These are phyloP conservation scores for Gallirallus australis DNA, from an alignment of 2,797 vertebrate genomes.

Conservation along the genomic window DNA sequence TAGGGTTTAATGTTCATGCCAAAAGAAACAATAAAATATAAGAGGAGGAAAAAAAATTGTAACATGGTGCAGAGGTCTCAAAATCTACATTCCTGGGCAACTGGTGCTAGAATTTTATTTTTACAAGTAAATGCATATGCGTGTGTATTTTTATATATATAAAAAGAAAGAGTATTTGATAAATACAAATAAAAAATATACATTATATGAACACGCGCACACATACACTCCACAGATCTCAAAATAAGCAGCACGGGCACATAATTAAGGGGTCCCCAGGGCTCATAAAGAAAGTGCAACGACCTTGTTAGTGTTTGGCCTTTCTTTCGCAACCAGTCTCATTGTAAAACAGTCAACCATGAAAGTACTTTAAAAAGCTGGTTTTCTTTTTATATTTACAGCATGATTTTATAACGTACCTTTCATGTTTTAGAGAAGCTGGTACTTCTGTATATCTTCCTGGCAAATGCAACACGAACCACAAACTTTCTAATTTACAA, in stretches of 20 bases:
- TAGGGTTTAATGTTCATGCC: not conserved
- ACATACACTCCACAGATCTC: slow-evolving; percentile 15
- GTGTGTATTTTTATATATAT: too few species aligned
- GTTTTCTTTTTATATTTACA: slow-evolving; percentile 60
- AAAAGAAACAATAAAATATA: not conserved
- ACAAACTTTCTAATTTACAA: slow-evolving; percentile 69
- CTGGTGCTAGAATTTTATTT: not conserved
- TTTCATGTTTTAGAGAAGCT: slow-evolving; percentile 33
- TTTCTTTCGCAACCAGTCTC: slow-evolving; percentile 55
- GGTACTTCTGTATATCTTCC: slow-evolving; percentile 9
- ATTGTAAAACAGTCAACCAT: slow-evolving; percentile 67
- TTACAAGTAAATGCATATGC: not conserved
- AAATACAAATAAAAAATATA: slow-evolving; percentile 3
- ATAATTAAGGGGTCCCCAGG: slow-evolving; percentile 60
- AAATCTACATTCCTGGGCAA: not conserved
- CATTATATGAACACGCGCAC: not conserved
- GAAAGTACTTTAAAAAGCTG: slow-evolving; percentile 65
- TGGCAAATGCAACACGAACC: slow-evolving; percentile 59
- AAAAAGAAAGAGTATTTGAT: not conserved
- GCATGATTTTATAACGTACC: slow-evolving; percentile 62
- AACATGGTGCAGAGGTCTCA: not conserved
- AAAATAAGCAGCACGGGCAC: slow-evolving; percentile 51
- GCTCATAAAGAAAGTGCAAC: slow-evolving; percentile 68
- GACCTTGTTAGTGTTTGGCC: slow-evolving; percentile 60
- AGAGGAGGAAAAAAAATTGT: not conserved